Percentiles rank a stretch among this genome's conserved stretches.
phyloP scores from a whole-genome alignment of 1,140 invertebrate species.

The Wasmannia auropunctata region DNA sequence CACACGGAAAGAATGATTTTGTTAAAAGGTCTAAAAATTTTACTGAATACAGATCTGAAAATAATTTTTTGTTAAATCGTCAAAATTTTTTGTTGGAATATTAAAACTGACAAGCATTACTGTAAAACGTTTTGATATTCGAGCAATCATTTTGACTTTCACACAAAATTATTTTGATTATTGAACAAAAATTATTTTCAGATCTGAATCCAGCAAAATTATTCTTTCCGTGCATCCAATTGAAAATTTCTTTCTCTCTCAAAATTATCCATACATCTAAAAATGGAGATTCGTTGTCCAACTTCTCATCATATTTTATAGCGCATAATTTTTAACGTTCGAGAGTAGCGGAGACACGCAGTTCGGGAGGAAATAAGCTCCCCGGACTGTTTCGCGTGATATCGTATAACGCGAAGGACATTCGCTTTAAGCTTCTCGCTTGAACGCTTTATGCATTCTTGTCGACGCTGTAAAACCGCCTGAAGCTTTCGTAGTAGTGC shows the following conservation, averaged over 20 bases:
- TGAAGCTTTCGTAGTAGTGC: slow-evolving; percentile 54
- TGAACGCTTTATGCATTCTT: background rate
- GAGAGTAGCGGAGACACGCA: background rate
- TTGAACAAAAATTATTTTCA: too few relatives aligned
- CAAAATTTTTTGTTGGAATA: too few relatives aligned
- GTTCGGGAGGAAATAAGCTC: background rate
- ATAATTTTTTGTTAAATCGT: too few relatives aligned
- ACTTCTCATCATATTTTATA: background rate
- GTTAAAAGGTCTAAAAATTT: too few relatives aligned
- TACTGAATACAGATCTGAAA: too few relatives aligned
- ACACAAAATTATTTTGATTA: too few relatives aligned
- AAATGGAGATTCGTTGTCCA: background rate
- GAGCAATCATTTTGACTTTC: too few relatives aligned
- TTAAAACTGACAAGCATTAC: too few relatives aligned
- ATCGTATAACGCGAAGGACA: background rate
- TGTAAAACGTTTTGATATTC: too few relatives aligned
- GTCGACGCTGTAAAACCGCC: slow-evolving; percentile 58
- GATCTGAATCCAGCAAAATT: too few relatives aligned
- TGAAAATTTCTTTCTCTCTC: background rate
- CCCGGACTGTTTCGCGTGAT: background rate
- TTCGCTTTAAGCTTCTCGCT: background rate
- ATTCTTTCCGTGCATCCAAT: too few relatives aligned
- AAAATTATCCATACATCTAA: background rate
- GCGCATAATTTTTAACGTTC: background rate
- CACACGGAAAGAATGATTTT: too few relatives aligned